Percentiles rank a stretch among this genome's conserved stretches.
phyloP scores from a whole-genome alignment of 2,797 vertebrate genomes.

The Labeo calbasu region DNA sequence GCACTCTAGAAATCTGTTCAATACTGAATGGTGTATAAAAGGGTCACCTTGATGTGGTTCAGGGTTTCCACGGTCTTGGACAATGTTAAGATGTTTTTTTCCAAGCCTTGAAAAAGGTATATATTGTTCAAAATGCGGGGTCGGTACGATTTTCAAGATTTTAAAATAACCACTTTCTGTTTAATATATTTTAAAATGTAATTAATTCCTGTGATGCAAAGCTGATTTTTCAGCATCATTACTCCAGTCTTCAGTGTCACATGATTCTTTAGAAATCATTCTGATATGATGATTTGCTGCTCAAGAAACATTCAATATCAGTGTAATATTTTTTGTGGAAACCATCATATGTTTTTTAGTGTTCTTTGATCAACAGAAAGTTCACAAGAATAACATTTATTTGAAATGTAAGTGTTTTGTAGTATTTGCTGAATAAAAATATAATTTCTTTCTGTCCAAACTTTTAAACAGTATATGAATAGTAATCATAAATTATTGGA shows the following conservation, averaged over 20 bases:
- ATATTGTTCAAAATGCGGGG: background rate
- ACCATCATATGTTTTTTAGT: background rate
- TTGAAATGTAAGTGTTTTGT: background rate
- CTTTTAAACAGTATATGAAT: background rate
- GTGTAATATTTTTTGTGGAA: background rate
- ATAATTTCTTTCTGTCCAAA: no score
- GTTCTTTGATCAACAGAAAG: background rate
- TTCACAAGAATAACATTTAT: background rate
- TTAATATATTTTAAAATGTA: background rate
- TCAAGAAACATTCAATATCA: background rate
- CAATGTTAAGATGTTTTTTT: background rate
- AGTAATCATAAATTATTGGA: background rate
- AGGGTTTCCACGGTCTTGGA: background rate
- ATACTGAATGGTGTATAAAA: background rate
- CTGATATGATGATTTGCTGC: background rate
- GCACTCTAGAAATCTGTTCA: slow-evolving; percentile 1
- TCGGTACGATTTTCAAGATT: no score
- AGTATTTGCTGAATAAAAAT: background rate
- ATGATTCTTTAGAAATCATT: background rate
- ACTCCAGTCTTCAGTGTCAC: background rate
- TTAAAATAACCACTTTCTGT: background rate
- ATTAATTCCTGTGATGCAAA: background rate
- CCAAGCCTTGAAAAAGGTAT: background rate
- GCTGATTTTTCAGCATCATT: background rate
- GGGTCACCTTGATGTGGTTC: background rate